phyloP scores from a whole-genome alignment of 2,888 invertebrate species.

The Geotrupes spiniger region DNA sequence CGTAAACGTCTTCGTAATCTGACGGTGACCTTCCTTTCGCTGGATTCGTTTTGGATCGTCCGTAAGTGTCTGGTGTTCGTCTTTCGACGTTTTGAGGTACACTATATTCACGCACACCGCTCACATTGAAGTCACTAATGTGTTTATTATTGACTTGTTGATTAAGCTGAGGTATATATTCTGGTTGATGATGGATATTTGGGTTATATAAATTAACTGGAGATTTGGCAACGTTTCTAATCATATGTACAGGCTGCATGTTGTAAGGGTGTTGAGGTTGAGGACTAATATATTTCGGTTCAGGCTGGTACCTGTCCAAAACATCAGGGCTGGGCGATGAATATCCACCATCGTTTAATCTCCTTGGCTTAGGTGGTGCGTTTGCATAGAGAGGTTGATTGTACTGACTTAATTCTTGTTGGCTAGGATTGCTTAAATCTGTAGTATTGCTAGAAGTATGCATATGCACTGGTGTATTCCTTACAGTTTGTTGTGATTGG shows the following conservation, averaged over 20 bases:
- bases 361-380: constrained; percentile 83
- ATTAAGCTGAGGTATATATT: constrained; percentile 22
- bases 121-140: constrained; percentile 37
- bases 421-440: constrained; percentile 42
- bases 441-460: constrained; percentile 43
- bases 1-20: constrained; percentile 79
- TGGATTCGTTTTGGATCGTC: constrained; percentile 57
- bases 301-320: constrained; percentile 52
- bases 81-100: constrained; percentile 56
- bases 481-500: constrained; percentile 17
- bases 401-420: constrained; percentile 48
- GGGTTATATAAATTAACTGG: constrained; percentile 37
- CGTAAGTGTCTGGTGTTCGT: constrained; percentile 80
- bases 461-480: constrained; percentile 37
- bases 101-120: constrained; percentile 24
- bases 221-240: constrained; percentile 47
- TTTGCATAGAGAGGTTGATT: constrained; percentile 81
- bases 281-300: constrained; percentile 54
- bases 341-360: constrained; percentile 72
- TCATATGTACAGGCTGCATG: constrained; percentile 37
- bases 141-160: constrained; percentile 22
- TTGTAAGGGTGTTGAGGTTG: constrained; percentile 39
- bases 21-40: constrained; percentile 49
- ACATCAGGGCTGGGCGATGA: constrained; percentile 71
- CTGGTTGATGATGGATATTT: constrained; percentile 22